Base-by-base conservation (phyloP, 1,140 invertebrate genomes). In the Procambarus virginalis region DNA sequence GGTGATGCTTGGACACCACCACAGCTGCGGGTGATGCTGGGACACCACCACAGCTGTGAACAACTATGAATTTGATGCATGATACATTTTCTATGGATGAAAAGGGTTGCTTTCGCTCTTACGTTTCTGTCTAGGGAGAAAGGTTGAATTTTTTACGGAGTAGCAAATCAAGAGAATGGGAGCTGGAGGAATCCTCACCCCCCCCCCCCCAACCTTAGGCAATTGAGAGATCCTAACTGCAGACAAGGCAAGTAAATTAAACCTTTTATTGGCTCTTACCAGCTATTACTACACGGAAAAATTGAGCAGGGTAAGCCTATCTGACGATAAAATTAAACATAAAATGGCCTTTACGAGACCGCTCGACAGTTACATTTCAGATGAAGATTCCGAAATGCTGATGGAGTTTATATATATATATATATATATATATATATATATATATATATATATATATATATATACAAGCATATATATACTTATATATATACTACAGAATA, bases 331-430 rank as follows among this genome's bases (percentile, higher is more conserved):
- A 80, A 80, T 55, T 80, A n/a, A 80, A 80, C 78, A 58, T 80
- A 80, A 80, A 80, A 80, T 80, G n/a, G 17, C 20, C 78, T 80
- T 80, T 80, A 80, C 78, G 78, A 80, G 48, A 80, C 78, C 78
- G 20, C 55, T 12, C 49, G 48, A 80, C 49, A 58, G 55, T 80
- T 49, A 80, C 78, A 49, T 55, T 34, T 22, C 68, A 73, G 68
- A 73, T 73, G 68, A 20, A 73, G n/a, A 73, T 73, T 34, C 68
- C 68, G 8, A 6, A 73, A 73, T 73, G n/a, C 10, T 73, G n/a
- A 73, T 6, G n/a, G n/a, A 22, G 64, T 68, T n/a, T 68, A 17
- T 58, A 58, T 34, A 34, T 34, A 34, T 34, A 34, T 34, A 34
- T 34, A 34, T 12, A 12, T 58, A 58, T 12, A 58, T 34, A 34